Conservation (phyloP, 2,888 invertebrate genomes). For the Sinotaia quadrata region DNA sequence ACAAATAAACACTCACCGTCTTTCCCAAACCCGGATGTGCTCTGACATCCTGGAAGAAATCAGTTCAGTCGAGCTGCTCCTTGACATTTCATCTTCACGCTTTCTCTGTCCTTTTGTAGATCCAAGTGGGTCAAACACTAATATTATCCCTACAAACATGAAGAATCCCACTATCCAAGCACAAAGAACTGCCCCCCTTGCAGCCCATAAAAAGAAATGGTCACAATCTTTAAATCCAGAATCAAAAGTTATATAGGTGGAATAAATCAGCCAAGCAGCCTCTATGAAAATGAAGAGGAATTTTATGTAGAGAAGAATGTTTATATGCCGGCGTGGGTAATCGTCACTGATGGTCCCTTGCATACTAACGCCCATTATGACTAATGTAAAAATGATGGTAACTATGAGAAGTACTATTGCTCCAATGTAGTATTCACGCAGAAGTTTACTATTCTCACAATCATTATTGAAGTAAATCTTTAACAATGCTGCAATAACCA, state of each 20-base stretch:
- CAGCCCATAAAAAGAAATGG: conserved; percentile 53
- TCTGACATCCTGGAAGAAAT: conserved; percentile 34
- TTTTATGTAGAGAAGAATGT: conserved; percentile 81
- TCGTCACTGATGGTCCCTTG: conserved; percentile 86
- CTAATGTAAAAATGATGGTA: conserved; percentile 69
- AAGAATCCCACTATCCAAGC: conserved; percentile 86
- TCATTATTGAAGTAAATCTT: conserved; percentile 78
- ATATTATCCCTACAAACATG: conserved; percentile 80
- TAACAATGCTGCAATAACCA: conserved; percentile 78
- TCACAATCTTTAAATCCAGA: conserved; percentile 55
- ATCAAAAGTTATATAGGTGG: conserved; percentile 87
- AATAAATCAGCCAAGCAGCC: conserved; percentile 84
- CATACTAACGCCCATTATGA: conserved; percentile 63
- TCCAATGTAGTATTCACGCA: conserved; percentile 82
- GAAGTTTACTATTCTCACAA: conserved; percentile 82
- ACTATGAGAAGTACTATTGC: conserved; percentile 65
- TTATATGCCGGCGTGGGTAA: conserved; percentile 80
- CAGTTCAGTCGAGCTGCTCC: conserved; percentile 14
- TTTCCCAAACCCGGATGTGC: conserved; percentile 56
- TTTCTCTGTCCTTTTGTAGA: conserved; percentile 52
- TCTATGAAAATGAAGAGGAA: conserved; percentile 84
- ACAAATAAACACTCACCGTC: no score
- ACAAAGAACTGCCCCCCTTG: conserved; percentile 81
- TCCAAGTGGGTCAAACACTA: conserved; percentile 88
- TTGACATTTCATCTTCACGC: conserved; percentile 19